These are phyloP conservation scores for Autographa pulchrina DNA, from an alignment of 2,888 invertebrate species.

Conservation along the genomic window DNA sequence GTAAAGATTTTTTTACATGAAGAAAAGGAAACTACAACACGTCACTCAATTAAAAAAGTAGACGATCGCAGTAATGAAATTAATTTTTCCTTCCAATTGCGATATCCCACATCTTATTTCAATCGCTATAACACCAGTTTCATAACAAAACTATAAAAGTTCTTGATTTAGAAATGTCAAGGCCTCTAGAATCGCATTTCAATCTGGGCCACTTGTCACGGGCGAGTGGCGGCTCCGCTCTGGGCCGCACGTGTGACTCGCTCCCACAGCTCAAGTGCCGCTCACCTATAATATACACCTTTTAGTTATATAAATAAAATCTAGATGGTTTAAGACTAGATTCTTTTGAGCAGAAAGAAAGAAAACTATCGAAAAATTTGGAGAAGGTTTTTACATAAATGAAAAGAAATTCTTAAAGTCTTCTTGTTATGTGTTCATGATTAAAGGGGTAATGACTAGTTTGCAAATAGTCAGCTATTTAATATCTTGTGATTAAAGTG, in stretches of 20 bases:
- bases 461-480: no score
- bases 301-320: background rate
- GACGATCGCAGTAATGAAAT: no score
- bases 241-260: conserved; percentile 9
- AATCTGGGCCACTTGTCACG: conserved; percentile 3
- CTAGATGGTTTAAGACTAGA: background rate
- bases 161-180: conserved; percentile 12
- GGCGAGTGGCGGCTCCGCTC: background rate
- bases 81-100: no score
- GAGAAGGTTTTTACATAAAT: no score
- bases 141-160: background rate
- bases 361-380: no score
- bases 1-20: no score
- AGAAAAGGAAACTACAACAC: no score
- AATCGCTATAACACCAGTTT: background rate
- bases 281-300: background rate
- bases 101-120: background rate
- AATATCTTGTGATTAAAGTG: no score
- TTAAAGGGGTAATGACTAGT: no score
- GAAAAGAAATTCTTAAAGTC: no score
- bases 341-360: background rate
- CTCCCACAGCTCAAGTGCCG: background rate
- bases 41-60: no score
- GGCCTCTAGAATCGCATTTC: background rate
- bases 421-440: no score